These are phyloP conservation scores for Acronicta aceris DNA, from an alignment of 2,888 invertebrate species.

Conservation along the genomic window DNA sequence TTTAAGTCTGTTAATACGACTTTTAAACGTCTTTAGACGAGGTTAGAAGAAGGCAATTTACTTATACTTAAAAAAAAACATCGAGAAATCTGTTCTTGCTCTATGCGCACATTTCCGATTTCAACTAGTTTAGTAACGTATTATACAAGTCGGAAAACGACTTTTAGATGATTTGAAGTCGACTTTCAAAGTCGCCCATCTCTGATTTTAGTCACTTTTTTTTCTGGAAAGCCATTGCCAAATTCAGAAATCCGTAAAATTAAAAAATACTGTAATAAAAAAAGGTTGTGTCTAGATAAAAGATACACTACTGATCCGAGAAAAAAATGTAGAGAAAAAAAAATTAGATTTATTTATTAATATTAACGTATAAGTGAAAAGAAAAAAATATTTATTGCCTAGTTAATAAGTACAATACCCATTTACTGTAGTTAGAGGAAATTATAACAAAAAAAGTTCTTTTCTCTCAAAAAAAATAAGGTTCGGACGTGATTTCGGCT, in stretches of 20 bases:
- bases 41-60: slow-evolving; percentile 46
- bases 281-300: slow-evolving; percentile 88
- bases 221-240: slow-evolving; percentile 79
- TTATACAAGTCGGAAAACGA: slow-evolving; percentile 53
- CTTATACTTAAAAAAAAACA: slow-evolving; percentile 43
- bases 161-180: slow-evolving; percentile 50
- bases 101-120: slow-evolving; percentile 58
- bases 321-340: slow-evolving; percentile 72
- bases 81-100: slow-evolving; percentile 56
- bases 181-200: slow-evolving; percentile 64
- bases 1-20: slow-evolving; percentile 42
- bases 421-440: slow-evolving; percentile 82
- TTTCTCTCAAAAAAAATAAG: slow-evolving; percentile 57
- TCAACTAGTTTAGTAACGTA: slow-evolving; percentile 40
- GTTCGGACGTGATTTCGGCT: slow-evolving; percentile 58
- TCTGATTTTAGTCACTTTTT: slow-evolving; percentile 63
- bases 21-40: slow-evolving; percentile 60
- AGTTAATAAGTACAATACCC: slow-evolving; percentile 82
- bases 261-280: slow-evolving; percentile 80
- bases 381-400: slow-evolving; percentile 88
- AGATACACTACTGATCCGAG: slow-evolving; percentile 81
- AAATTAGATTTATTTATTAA: slow-evolving; percentile 85
- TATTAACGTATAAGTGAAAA: slow-evolving; percentile 78
- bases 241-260: slow-evolving; percentile 76
- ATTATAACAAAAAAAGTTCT: slow-evolving; percentile 58